Base-by-base conservation (phyloP, 2,113 vertebrate genomes). In the Cacatua alba region DNA sequence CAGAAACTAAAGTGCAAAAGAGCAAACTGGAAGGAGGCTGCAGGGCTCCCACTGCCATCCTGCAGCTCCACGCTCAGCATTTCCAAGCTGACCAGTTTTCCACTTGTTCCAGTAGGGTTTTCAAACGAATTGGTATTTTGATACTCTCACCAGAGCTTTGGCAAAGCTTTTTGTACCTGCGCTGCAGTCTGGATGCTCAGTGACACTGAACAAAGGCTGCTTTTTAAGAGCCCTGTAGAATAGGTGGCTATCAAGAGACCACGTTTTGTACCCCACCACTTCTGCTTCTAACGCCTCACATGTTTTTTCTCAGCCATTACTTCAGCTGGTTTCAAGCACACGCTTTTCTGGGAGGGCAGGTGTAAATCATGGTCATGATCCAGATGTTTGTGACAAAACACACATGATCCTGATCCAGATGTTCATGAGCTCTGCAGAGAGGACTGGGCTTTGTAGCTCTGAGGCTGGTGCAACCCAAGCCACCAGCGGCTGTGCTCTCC, bases 261-360 rank as follows among this genome's bases (percentile, higher is more conserved):
- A n/a, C 4, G 2, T 97, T 97, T 98, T 98, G 49, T 97, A 96
- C 95, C 79, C 21, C 62, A 11, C 77, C 60, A 14, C 92, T 90
- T 95, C 77, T 88, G 4, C 97, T 96, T 94, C 28, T 83, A 86
- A 95, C 55, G 43, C 82, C 96, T 94, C 91, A 24, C 35, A 31
- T 67, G 9, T 48, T 84, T 71, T 44, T 93, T 80, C 65, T 91
- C 75, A 41, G 39, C 53, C 43, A 17, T 85, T 90, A 5, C 28
- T 80, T 91, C 12, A 4, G 75, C 46, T 84, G 53, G 74, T 75
- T 88, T 86, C 72, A 57, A 43, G 62, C 63, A 6, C 33, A 44
- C 2, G 4, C 39, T 86, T 53, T 81, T 68, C 72, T 80, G 57
- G 86, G 80, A 37, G 64, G 79, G 64, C 82, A 87, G 91, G 46